phyloP scores from a whole-genome alignment of 2,888 invertebrate species.

The Drosophila pseudotalamancana region DNA sequence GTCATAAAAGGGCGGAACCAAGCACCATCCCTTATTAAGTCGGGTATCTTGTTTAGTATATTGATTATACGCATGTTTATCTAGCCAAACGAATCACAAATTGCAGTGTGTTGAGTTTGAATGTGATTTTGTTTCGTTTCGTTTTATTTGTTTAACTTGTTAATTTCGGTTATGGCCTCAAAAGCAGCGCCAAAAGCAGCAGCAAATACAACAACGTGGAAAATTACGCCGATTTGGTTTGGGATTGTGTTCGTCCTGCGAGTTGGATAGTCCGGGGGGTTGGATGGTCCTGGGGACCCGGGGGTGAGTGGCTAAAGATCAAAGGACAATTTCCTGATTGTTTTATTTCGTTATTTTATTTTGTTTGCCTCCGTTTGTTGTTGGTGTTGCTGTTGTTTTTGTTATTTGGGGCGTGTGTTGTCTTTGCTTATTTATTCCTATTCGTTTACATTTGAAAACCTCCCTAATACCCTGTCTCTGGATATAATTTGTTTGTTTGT shows the following conservation, averaged over 20 bases:
- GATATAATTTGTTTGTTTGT: slow-evolving; percentile 48
- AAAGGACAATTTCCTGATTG: slow-evolving; percentile 78
- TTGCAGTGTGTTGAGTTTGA: slow-evolving; percentile 38
- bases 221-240: slow-evolving; percentile 49
- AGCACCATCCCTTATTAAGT: too few relatives aligned
- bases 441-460: slow-evolving; percentile 55
- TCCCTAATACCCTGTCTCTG: background rate
- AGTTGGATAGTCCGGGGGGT: slow-evolving; percentile 6
- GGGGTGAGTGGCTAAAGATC: slow-evolving; percentile 61
- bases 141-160: slow-evolving; percentile 68
- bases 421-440: slow-evolving; percentile 61
- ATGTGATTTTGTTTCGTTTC: slow-evolving; percentile 42
- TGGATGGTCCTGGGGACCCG: slow-evolving; percentile 8
- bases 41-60: slow-evolving; percentile 30
- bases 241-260: slow-evolving; percentile 23
- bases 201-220: slow-evolving; percentile 12
- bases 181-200: slow-evolving; percentile 33
- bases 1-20: background rate
- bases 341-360: slow-evolving; percentile 76
- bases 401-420: slow-evolving; percentile 55
- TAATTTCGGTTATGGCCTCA: slow-evolving; percentile 68
- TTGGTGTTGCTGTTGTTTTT: slow-evolving; percentile 28
- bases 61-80: slow-evolving; percentile 40
- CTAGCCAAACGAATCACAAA: slow-evolving; percentile 38
- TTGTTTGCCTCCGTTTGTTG: slow-evolving; percentile 59